Evolutionary conservation across 2,888 invertebrate genomes (phyloP), one percentile per base, ranked within the genome.

Genomic region (Thymelicus acteon): DNA sequence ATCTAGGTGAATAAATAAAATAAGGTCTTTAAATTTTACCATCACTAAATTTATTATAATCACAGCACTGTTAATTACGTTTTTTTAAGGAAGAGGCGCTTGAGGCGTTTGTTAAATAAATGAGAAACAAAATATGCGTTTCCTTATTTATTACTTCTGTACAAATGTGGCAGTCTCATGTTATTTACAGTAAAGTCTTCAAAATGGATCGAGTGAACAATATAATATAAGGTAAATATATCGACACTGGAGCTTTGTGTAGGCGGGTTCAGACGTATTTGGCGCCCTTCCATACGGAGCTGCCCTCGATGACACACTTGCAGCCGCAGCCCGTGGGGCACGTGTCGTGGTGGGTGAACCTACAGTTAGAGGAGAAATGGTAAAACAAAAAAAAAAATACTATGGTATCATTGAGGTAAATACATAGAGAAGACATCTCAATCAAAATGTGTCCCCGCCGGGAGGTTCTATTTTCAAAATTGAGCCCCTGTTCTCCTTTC

Each of bases 281-380:
- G 67, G 85, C 84, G 6, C 90, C 88, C 73, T 93, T 93, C 92
- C 93, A 93, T 39, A 85, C 78, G 0, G 87, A 82, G 73, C 81
- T 89, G 49, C 91, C 96, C 82, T 97, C 97, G 74, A 95, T 94
- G 72, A 98, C 92, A 86, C 99, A 99, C 76, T 95, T 95, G 89
- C 99, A 99, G 39, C 98, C 98, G 91, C 99, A 99, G 40, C 98
- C 98, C 1, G 97, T 96, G 0, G 99, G 97, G 81, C 99, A 99
- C 7, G 96, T 94, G 69, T 95, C 95, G 84, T 97, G 96, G 67
- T 95, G 94, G 48, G 95, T 77, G 73, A 94, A 94, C 93, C 93
- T 93, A 75, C 0, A 76, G 44, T 8, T 44, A 44, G 12, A 44
- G 10, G 8, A 44, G 2, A 10, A 44, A 12, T 12, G 10, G 44